Base-by-base conservation (phyloP, 1,140 invertebrate genomes). In the Leptinotarsa lineolata region DNA sequence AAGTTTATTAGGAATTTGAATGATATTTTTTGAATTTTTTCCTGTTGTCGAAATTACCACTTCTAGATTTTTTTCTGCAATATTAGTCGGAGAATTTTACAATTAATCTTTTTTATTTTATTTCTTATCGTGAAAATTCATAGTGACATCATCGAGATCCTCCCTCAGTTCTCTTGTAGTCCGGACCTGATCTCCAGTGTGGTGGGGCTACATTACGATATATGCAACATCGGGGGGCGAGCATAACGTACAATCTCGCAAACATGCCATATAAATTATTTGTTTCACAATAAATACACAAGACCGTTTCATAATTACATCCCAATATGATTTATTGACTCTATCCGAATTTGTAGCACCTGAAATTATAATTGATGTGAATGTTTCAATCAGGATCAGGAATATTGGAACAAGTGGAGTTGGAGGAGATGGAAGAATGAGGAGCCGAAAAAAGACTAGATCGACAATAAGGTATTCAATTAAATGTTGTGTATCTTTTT, bases 211-310 rank as follows among this genome's bases (percentile, higher is more conserved):
- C 48, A 69, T 72, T 75, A 75, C 63, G 59, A 72, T 72, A 61
- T 45, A 60, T 46, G 21, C 58, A 66, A 30, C 68, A 67, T 59
- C 63, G 74, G 68, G 72, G 71, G 68, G 74, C 66, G 68, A 65
- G 22, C 61, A 68, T 69, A 70, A 73, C 71, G 74, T 54, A 54
- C 48, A 54, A 18, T 76, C 74, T 77, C 71, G 73, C 76, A 76
- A 78, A 75, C 74, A 72, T 75, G 76, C 71, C 73, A 74, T 77
- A 72, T 78, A 78, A 75, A 74, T 76, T 74, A 77, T 77, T 74
- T 76, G 74, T 73, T 73, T 77, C 76, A 74, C 71, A 77, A 79
- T 79, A 79, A 79, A 75, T 77, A 79, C 72, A 77, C 76, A 77
- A 74, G 70, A 54, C 74, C 73, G 72, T 73, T 64, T 72, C 67